Evolutionary conservation across 2,113 vertebrate genomes (phyloP), one percentile per base, ranked within the genome.

Genomic region (Martes martes): DNA sequence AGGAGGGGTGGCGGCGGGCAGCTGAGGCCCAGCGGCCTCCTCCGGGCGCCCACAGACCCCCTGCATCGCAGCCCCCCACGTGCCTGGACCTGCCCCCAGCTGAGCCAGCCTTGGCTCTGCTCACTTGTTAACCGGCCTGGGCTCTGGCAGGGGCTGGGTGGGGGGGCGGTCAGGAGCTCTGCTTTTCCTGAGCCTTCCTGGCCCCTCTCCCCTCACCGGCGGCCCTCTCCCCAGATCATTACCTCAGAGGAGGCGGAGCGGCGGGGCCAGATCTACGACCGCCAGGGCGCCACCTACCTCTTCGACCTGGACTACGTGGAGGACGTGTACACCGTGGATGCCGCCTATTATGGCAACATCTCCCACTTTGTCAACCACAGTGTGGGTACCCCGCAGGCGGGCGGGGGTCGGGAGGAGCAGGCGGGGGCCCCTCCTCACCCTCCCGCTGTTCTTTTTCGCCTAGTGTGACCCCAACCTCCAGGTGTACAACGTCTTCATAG

Each of bases 311-410:
- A 99, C 98, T 99, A 99, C 6, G 99, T 99, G 94, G 99, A 99
- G 90, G 99, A 99, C 4, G 99, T 99, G 3, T 99, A 99, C 98
- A 99, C 99, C 0, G 99, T 99, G 98, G 99, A 99, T 26, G 99
- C 99, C 0, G 99, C 99, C 45, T 98, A 99, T 95, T 99, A 99
- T 2, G 99, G 99, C 90, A 99, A 99, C 98, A 99, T 99, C 97
- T 99, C 99, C 31, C 99, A 99, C 98, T 99, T 99, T 80, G 99
- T 99, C 97, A 99, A 99, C 98, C 99, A 99, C 98, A 99, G 99
- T 73, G 99, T 99, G 97, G 99, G 99, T 98, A 91, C 80, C 87
- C 79, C 23, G 50, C 83, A 96, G 80, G 90, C 0, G 80, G 97
- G 96, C 7, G 63, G n/a, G 1, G 69, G 87, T 23, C 1, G 65